phyloP scores from a whole-genome alignment of 2,113 vertebrate genomes.

The Nesogale talazaci region DNA sequence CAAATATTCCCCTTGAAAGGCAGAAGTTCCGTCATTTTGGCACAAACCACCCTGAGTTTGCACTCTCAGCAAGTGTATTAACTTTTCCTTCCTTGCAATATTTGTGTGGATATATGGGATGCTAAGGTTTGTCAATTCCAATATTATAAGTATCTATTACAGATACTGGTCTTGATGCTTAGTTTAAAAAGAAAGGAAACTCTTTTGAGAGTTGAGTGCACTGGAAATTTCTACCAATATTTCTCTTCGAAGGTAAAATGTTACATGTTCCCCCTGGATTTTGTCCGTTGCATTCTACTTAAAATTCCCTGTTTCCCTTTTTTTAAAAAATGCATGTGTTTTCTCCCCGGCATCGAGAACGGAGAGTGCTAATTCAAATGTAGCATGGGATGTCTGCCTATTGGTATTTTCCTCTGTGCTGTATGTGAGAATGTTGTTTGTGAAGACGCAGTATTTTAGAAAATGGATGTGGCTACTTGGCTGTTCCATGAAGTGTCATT shows the following conservation, averaged over 20 bases:
- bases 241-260: constrained; percentile 81
- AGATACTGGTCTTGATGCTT: constrained; percentile 75
- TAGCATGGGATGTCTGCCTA: constrained; percentile 83
- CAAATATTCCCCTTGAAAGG: constrained; percentile 7
- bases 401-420: constrained; percentile 62
- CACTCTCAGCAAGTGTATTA: constrained; percentile 38
- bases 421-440: constrained; percentile 74
- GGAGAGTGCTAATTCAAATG: constrained; percentile 72
- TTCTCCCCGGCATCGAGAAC: constrained; percentile 54
- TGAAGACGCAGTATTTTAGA: constrained; percentile 46
- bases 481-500: constrained; percentile 56
- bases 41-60: constrained; percentile 28
- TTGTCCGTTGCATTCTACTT: constrained; percentile 77
- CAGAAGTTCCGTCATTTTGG: background rate
- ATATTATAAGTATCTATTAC: constrained; percentile 75
- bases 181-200: constrained; percentile 77
- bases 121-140: constrained; percentile 73
- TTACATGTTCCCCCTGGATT: constrained; percentile 78
- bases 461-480: constrained; percentile 67
- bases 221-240: constrained; percentile 84
- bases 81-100: constrained; percentile 68
- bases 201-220: constrained; percentile 84
- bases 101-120: constrained; percentile 67
- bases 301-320: constrained; percentile 73
- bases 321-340: constrained; percentile 83